A percentile compares a stretch with the other conserved stretches of the same genome.
Conservation (phyloP, 2,797 vertebrate genomes). For the Halcyon badia region DNA sequence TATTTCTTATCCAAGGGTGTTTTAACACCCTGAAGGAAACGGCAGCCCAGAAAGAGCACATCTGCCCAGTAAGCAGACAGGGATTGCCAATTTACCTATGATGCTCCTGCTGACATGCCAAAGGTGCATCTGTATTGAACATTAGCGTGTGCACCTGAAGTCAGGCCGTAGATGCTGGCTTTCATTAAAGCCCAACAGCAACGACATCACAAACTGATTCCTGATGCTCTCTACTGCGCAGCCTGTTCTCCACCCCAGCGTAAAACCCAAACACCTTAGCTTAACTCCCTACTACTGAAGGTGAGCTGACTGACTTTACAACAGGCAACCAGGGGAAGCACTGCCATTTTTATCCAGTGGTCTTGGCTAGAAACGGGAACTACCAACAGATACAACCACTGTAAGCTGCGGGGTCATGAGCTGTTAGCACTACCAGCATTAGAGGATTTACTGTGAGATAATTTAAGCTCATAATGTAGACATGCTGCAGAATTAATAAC, state of each 20-base stretch:
- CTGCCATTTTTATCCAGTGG: background rate
- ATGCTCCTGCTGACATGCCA: background rate
- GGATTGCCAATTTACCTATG: background rate
- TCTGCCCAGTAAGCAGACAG: background rate
- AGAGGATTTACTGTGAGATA: background rate
- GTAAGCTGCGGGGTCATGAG: background rate
- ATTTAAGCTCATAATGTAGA: background rate
- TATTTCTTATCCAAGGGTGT: background rate
- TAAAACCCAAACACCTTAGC: background rate
- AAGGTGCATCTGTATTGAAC: background rate
- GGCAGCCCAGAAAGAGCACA: background rate
- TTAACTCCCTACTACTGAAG: fast-evolving
- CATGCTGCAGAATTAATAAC: background rate
- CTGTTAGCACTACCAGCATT: background rate
- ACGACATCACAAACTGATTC: fast-evolving
- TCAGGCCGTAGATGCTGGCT: background rate
- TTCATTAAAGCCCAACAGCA: background rate
- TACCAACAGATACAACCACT: background rate
- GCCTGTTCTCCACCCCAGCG: background rate
- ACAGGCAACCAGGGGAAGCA: background rate
- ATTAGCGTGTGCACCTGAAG: fast-evolving
- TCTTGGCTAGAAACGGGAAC: background rate
- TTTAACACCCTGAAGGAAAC: background rate
- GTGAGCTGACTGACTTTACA: background rate
- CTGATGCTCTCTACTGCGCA: background rate